Conservation (phyloP, 2,113 vertebrate genomes). For the Formicarius rufipectus region DNA sequence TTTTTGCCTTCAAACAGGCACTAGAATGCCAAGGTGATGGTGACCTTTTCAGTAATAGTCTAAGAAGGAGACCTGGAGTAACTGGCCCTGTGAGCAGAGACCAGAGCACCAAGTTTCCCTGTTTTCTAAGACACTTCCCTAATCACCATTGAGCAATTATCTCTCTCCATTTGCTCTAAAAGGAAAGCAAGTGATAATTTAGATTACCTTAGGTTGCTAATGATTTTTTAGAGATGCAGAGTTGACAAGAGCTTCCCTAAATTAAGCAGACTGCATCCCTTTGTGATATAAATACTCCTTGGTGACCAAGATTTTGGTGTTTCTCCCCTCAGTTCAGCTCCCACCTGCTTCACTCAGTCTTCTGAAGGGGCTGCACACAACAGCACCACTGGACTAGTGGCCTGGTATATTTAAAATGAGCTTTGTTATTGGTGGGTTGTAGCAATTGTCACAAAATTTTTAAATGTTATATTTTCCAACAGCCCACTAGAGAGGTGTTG, state of each 20-base stretch:
- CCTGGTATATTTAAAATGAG: not conserved
- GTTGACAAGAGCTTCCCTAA: not conserved
- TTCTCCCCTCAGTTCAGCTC: not conserved
- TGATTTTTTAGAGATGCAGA: not conserved
- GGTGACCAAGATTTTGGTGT: not conserved
- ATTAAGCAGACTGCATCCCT: not conserved
- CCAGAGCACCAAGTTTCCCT: not conserved
- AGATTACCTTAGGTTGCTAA: not conserved
- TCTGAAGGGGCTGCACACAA: not conserved
- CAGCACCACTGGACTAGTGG: not conserved
- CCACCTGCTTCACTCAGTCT: not conserved
- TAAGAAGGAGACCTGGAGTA: not conserved
- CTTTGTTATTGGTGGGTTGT: not conserved
- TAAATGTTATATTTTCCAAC: not conserved
- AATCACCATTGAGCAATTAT: not conserved
- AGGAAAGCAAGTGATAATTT: not conserved
- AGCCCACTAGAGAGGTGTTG: not conserved
- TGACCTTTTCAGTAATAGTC: not conserved
- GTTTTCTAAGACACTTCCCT: not conserved
- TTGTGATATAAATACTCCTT: not conserved
- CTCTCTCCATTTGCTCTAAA: not conserved
- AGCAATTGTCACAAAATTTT: not conserved
- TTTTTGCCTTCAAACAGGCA: not conserved
- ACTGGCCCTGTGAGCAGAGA: not conserved
- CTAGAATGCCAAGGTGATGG: not conserved